A percentile compares a stretch with the other conserved stretches of the same genome.
phyloP scores from a whole-genome alignment of 2,113 vertebrate species.

The Cynocephalus volans region DNA sequence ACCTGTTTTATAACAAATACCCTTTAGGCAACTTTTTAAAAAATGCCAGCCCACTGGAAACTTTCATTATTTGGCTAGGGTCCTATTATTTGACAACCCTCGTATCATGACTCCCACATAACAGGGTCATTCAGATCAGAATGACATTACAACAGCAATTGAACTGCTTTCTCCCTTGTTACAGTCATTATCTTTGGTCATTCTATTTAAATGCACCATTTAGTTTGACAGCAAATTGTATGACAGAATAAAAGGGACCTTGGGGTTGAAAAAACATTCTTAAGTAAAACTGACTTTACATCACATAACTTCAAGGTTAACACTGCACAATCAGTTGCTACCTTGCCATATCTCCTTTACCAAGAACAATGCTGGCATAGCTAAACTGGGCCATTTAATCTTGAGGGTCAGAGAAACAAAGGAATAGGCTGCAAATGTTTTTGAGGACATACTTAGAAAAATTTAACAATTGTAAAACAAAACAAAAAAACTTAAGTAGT shows the following conservation, averaged over 20 bases:
- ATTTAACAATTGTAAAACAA: not conserved
- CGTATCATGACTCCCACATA: constrained; percentile 29
- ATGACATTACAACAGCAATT: constrained; percentile 67
- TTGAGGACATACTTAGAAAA: not conserved
- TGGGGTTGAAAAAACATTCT: constrained; percentile 56
- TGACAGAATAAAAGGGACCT: constrained; percentile 75
- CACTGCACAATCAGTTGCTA: constrained; percentile 10
- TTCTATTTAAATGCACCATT: constrained; percentile 83
- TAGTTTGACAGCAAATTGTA: constrained; percentile 78
- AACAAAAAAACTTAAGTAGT: not conserved
- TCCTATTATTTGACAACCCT: constrained; percentile 64
- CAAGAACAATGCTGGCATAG: constrained; percentile 37
- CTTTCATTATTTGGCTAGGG: constrained; percentile 10
- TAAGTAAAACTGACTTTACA: constrained; percentile 74
- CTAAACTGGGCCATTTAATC: constrained; percentile 53
- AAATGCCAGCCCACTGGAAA: constrained; percentile 20
- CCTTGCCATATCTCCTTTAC: constrained; percentile 19
- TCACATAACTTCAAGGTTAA: constrained; percentile 71
- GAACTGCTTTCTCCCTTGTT: constrained; percentile 60
- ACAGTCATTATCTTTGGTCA: constrained; percentile 71
- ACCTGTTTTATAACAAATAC: constrained; percentile 1
- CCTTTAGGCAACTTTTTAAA: constrained; percentile 30
- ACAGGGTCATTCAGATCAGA: constrained; percentile 63
- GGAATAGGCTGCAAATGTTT: not conserved
- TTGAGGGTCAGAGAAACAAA: constrained; percentile 57